A percentile compares a stretch with the other conserved stretches of the same genome.
These are phyloP conservation scores for Alentia gelatinosa DNA, from an alignment of 2,888 invertebrate genomes.

Conservation along the genomic window DNA sequence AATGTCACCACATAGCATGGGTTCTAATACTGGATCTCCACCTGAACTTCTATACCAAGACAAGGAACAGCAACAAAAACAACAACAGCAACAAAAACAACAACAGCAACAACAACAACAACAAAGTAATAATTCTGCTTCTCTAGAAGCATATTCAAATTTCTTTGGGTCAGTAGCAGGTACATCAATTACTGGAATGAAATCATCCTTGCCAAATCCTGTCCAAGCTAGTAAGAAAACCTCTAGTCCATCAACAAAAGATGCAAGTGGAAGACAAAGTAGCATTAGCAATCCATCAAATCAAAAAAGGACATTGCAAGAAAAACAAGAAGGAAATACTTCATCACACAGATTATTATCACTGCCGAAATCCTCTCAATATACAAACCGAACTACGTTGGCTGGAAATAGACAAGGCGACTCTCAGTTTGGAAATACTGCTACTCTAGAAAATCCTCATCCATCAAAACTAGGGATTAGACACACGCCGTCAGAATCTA, in stretches of 20 bases:
- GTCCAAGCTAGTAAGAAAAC: neutral
- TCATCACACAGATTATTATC: neutral
- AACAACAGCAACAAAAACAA: neutral
- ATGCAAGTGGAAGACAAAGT: neutral
- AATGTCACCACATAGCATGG: slow-evolving; percentile 38
- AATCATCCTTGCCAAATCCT: neutral
- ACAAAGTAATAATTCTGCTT: neutral
- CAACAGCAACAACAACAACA: neutral
- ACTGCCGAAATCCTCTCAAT: neutral
- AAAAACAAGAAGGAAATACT: no score
- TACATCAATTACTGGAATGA: neutral
- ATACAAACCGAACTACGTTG: no score
- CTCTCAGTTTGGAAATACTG: no score
- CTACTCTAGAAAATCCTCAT: no score
- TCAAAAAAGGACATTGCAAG: neutral
- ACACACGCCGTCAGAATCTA: neutral
- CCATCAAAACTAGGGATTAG: neutral
- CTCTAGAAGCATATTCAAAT: neutral
- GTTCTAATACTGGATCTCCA: slow-evolving; percentile 26
- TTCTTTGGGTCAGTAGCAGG: neutral
- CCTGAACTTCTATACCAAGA: slow-evolving; percentile 27
- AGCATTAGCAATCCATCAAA: neutral
- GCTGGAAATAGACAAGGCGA: no score
- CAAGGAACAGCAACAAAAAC: neutral
- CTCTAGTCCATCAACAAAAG: neutral